Base-by-base conservation (phyloP, 2,113 vertebrate genomes). In the Hemiprocne comata region DNA sequence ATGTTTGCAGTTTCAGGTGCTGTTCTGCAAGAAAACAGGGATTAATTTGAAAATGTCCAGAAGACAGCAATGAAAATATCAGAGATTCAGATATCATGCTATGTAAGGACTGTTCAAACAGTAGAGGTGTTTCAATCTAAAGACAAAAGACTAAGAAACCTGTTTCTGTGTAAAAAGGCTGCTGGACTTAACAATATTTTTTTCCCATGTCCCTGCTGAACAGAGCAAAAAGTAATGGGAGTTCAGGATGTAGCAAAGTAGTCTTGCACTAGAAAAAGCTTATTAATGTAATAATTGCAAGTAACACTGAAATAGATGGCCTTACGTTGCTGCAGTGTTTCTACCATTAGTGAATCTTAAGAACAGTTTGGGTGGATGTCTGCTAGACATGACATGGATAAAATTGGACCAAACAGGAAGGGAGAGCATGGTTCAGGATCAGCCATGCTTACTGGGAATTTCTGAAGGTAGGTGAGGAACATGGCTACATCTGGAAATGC, bases 301-400 rank as follows among this genome's bases (percentile, higher is more conserved):
- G n/a, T n/a, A n/a, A n/a, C n/a, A n/a, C n/a, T n/a, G n/a, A n/a
- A n/a, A n/a, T n/a, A n/a, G n/a, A n/a, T n/a, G n/a, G n/a, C n/a
- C n/a, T n/a, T n/a, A n/a, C n/a, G n/a, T n/a, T n/a, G n/a, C n/a
- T n/a, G n/a, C n/a, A n/a, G n/a, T n/a, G n/a, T n/a, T n/a, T n/a
- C n/a, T n/a, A n/a, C n/a, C n/a, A n/a, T n/a, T n/a, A n/a, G n/a
- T n/a, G n/a, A n/a, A n/a, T n/a, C n/a, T n/a, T n/a, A n/a, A n/a
- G n/a, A n/a, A n/a, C n/a, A n/a, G n/a, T n/a, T n/a, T 42, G 11
- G 42, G 42, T 42, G 15, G 60, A 29, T 36, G n/a, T 40, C 29
- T 64, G 55, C 67, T 80, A 38, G 66, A 19, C 1, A 0, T 1
- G 44, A 18, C 17, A 1, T 1, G 25, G 55, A 3, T 36, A 46